A percentile compares a stretch with the other conserved stretches of the same genome.
These are phyloP conservation scores for Rhinoptilus africanus DNA, from an alignment of 2,113 vertebrate species.

Conservation along the genomic window DNA sequence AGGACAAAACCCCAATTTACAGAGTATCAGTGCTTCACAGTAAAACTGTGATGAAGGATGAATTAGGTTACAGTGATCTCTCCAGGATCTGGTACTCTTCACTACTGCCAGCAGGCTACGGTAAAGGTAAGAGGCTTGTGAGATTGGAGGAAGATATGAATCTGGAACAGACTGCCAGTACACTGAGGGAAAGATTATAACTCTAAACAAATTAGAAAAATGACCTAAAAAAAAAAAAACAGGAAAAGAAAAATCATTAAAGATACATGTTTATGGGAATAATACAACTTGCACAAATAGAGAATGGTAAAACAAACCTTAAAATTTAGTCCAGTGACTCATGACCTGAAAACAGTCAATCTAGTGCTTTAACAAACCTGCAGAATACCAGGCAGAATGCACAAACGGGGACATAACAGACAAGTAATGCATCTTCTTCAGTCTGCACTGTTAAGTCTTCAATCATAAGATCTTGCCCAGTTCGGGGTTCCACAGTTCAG, in stretches of 20 bases:
- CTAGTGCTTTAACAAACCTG: not conserved
- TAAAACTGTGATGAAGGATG: not conserved
- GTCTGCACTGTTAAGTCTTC: not conserved
- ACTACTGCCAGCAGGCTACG: not conserved
- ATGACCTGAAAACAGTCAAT: not conserved
- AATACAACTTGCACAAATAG: not conserved
- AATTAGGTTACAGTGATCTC: not conserved
- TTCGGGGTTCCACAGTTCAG: not conserved
- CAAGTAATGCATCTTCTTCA: not conserved
- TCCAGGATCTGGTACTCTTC: not conserved
- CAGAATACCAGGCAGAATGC: not conserved
- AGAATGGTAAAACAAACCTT: not conserved
- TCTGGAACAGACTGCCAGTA: not conserved
- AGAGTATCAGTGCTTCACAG: not conserved
- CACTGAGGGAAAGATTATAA: not conserved
- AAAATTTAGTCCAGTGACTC: not conserved
- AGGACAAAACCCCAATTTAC: not conserved
- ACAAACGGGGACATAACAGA: not conserved
- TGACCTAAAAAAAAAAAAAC: not conserved
- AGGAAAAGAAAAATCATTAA: not conserved
- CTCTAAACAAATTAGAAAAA: not conserved
- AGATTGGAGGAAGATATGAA: not conserved
- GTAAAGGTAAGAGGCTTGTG: not conserved
- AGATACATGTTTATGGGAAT: not conserved
- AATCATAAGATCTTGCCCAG: not conserved